A percentile compares a stretch with the other conserved stretches of the same genome.
Conservation (phyloP, 2,113 vertebrate genomes). For the Gavia stellata region DNA sequence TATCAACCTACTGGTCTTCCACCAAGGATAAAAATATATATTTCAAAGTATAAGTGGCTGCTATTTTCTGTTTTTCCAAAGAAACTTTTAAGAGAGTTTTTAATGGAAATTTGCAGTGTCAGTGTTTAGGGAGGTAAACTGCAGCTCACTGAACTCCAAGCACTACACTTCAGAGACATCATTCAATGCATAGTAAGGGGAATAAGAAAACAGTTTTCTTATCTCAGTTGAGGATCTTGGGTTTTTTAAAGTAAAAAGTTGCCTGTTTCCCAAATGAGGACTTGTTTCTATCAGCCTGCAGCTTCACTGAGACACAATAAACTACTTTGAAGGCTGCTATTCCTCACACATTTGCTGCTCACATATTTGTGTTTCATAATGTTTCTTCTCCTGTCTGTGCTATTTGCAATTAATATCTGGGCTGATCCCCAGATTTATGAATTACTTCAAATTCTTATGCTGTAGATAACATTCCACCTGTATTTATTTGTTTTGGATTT, state of each 20-base stretch:
- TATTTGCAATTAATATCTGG: neutral
- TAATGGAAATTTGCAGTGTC: neutral
- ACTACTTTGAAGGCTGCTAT: neutral
- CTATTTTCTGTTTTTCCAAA: neutral
- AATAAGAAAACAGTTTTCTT: neutral
- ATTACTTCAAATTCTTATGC: neutral
- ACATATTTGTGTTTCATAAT: neutral
- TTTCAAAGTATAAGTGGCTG: neutral
- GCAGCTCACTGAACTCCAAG: neutral
- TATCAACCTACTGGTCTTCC: neutral
- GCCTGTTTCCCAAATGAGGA: neutral
- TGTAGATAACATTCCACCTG: neutral
- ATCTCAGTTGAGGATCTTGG: neutral
- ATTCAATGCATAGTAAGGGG: neutral
- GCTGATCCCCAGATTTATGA: neutral
- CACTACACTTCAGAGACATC: neutral
- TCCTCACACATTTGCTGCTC: neutral
- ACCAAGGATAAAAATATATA: neutral
- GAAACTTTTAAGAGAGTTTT: neutral
- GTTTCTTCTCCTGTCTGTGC: neutral
- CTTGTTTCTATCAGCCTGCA: neutral
- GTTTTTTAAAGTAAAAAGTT: neutral
- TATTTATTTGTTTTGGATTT: neutral
- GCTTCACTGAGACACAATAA: neutral
- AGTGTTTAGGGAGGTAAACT: neutral